These are phyloP conservation scores for Phallusia fumigata DNA, from an alignment of 23 tunicate species.

Conservation along the genomic window DNA sequence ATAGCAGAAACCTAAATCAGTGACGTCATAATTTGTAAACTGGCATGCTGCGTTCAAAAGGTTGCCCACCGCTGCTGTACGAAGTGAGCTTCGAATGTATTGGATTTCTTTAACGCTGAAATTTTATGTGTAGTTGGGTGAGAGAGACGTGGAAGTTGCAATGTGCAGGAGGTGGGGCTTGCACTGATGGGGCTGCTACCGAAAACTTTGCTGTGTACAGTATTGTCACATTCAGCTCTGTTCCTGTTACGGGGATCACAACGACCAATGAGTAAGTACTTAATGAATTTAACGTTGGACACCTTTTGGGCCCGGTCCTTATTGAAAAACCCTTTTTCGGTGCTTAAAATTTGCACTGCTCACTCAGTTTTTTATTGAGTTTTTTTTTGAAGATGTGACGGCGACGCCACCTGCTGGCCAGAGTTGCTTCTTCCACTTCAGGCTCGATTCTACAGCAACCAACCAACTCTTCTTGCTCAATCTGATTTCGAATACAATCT, in stretches of 20 bases:
- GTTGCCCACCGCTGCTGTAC: background rate
- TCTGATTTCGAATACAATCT: conserved; percentile 30
- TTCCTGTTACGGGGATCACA: background rate
- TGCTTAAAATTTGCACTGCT: too few relatives aligned
- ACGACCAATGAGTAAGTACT: background rate
- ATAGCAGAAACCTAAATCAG: too few relatives aligned
- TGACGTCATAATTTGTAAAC: too few relatives aligned
- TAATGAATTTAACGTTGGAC: too few relatives aligned
- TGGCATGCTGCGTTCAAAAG: too few relatives aligned
- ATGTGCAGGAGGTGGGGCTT: conserved; percentile 38
- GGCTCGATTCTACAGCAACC: conserved; percentile 25
- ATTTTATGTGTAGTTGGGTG: conserved; percentile 42
- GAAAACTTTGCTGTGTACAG: conserved; percentile 56
- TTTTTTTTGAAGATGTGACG: conserved; percentile 35
- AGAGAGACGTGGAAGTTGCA: conserved; percentile 64
- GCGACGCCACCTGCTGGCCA: conserved; percentile 85
- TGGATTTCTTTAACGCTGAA: background rate
- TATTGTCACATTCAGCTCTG: conserved; percentile 47
- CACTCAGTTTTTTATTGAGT: too few relatives aligned
- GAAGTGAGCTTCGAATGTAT: background rate
- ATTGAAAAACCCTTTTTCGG: too few relatives aligned
- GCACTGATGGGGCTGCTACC: background rate
- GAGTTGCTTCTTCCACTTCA: conserved; percentile 57
- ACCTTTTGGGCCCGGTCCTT: too few relatives aligned
- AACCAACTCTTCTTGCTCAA: conserved; percentile 25